A percentile compares a stretch with the other conserved stretches of the same genome.
These are phyloP conservation scores for Lysandra bellargus DNA, from an alignment of 2,888 invertebrate genomes.

Conservation along the genomic window DNA sequence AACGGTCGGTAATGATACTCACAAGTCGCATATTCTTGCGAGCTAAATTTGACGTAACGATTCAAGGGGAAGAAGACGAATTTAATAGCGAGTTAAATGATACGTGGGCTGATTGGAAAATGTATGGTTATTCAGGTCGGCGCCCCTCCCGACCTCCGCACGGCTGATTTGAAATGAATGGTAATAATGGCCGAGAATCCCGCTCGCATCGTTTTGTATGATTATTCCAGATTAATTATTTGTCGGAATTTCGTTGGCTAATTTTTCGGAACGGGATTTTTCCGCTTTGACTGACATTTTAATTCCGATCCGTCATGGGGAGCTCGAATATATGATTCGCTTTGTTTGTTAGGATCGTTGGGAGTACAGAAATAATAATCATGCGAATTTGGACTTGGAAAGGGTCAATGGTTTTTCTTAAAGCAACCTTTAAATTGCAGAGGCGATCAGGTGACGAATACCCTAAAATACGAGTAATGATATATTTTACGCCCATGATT, in stretches of 20 bases:
- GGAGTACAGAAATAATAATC: background rate
- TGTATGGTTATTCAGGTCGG: conserved; percentile 80
- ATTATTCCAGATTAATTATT: conserved; percentile 81
- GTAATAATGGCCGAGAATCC: conserved; percentile 77
- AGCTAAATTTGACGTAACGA: conserved; percentile 68
- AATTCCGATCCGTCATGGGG: conserved; percentile 70
- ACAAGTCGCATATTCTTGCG: conserved; percentile 43
- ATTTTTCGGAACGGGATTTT: conserved; percentile 79
- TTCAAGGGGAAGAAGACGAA: conserved; percentile 78
- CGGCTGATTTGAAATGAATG: conserved; percentile 80
- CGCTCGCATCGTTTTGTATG: conserved; percentile 79
- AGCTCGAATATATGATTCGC: conserved; percentile 42
- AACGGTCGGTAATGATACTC: conserved; percentile 34
- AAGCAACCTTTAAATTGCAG: background rate
- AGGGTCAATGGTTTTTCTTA: background rate
- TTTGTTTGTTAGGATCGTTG: background rate
- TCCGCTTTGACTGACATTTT: conserved; percentile 78
- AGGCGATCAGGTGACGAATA: background rate
- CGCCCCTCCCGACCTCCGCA: conserved; percentile 64
- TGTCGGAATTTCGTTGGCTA: conserved; percentile 78
- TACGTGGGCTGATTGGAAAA: conserved; percentile 81
- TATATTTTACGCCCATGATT: background rate
- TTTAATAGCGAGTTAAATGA: conserved; percentile 81
- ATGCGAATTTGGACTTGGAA: background rate
- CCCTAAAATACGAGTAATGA: background rate